phyloP scores from a whole-genome alignment of 2,888 invertebrate species.

The Chrysomela aeneicollis region DNA sequence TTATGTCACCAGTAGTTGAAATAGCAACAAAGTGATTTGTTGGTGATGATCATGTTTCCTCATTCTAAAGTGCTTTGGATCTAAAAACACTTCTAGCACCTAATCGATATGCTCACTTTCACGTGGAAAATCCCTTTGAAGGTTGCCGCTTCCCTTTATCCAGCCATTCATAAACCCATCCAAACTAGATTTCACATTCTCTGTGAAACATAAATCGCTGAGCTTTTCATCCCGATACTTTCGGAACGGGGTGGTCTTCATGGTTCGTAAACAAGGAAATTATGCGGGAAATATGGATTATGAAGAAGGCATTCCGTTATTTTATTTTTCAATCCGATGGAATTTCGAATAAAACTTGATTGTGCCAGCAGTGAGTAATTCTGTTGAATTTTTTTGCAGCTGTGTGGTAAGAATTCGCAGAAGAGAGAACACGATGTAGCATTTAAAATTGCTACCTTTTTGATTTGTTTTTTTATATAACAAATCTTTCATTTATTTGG shows the following conservation, averaged over 20 bases:
- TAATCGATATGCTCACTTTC: neutral
- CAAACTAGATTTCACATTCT: neutral
- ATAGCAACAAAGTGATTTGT: too few relatives aligned
- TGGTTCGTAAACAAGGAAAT: conserved; percentile 11
- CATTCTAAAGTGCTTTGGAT: too few relatives aligned
- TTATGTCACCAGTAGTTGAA: too few relatives aligned
- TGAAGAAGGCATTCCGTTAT: neutral
- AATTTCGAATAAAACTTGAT: too few relatives aligned
- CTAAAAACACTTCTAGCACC: neutral
- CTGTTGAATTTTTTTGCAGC: too few relatives aligned
- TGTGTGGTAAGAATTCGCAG: too few relatives aligned
- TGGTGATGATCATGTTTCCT: too few relatives aligned
- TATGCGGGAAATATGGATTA: conserved; percentile 2
- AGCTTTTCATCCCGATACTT: conserved; percentile 1
- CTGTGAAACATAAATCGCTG: conserved; percentile 4
- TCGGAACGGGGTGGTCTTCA: neutral
- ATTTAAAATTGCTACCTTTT: too few relatives aligned
- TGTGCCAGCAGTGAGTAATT: too few relatives aligned
- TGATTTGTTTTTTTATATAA: too few relatives aligned
- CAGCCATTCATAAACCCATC: neutral
- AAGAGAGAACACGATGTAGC: too few relatives aligned
- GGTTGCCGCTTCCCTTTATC: neutral
- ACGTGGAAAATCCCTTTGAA: neutral
- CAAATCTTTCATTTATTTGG: too few relatives aligned
- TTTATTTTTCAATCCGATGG: neutral